Percentiles rank a stretch among this genome's conserved stretches.
These are phyloP conservation scores for Sinhomidia bicolor DNA, from an alignment of 2,888 invertebrate species.

Conservation along the genomic window DNA sequence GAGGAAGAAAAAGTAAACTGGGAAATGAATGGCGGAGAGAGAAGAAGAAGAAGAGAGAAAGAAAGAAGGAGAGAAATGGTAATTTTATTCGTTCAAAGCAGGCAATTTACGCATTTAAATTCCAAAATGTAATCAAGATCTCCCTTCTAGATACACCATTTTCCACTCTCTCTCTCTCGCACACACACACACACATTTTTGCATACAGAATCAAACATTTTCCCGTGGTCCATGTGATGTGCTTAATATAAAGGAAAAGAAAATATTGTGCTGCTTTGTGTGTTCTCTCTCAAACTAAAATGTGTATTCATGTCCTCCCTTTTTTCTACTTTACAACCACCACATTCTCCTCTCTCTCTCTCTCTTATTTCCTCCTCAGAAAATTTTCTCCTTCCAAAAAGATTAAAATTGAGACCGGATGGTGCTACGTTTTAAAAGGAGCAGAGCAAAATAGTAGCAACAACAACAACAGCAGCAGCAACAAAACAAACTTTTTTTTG, in stretches of 20 bases:
- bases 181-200: conserved; percentile 50
- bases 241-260: conserved; percentile 46
- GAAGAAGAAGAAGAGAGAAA: background rate
- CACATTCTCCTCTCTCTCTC: background rate
- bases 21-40: too few species aligned
- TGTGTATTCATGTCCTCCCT: background rate
- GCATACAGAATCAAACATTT: conserved; percentile 69
- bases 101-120: conserved; percentile 73
- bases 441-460: too few species aligned
- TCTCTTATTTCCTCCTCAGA: background rate
- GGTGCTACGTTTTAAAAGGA: too few species aligned
- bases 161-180: too few species aligned
- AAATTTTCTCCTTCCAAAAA: conserved; percentile 24
- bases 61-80: conserved; percentile 53
- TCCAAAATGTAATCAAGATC: conserved; percentile 72
- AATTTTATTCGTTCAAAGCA: conserved; percentile 71
- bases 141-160: conserved; percentile 62
- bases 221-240: conserved; percentile 62
- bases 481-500: conserved; percentile 58
- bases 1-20: too few species aligned
- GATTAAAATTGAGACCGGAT: conserved; percentile 51
- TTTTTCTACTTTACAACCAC: background rate
- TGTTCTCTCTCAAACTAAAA: background rate
- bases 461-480: conserved; percentile 11
- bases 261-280: background rate